These are phyloP conservation scores for Drosophila parabipectinata DNA, from an alignment of 1,140 invertebrate species.

Conservation along the genomic window DNA sequence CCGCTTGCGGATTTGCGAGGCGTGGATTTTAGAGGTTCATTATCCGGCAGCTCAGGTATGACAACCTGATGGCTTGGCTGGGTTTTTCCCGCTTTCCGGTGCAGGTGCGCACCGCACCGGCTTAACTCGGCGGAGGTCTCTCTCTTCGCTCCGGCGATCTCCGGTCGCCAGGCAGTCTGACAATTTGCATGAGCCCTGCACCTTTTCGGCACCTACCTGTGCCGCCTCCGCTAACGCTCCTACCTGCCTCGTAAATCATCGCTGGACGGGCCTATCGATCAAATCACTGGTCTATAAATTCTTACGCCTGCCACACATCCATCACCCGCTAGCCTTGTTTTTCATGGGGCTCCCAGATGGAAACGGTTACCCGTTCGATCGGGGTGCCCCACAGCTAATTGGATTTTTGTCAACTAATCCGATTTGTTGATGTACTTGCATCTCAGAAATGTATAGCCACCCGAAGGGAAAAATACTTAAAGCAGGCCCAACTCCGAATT, in stretches of 20 bases:
- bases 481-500: slow-evolving; percentile 51
- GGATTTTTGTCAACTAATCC: slow-evolving; percentile 80
- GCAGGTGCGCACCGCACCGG: slow-evolving; percentile 53
- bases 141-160: neutral
- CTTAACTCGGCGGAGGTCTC: slow-evolving; percentile 28
- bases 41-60: slow-evolving; percentile 40
- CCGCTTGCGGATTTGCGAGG: slow-evolving; percentile 59
- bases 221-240: neutral
- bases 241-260: slow-evolving; percentile 59
- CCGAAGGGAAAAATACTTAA: slow-evolving; percentile 5
- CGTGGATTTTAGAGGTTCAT: slow-evolving; percentile 80
- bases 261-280: slow-evolving; percentile 58
- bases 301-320: slow-evolving; percentile 78
- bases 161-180: slow-evolving; percentile 66
- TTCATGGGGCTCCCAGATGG: slow-evolving; percentile 38
- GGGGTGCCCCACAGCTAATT: slow-evolving; percentile 62
- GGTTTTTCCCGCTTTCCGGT: slow-evolving; percentile 52
- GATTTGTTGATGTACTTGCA: slow-evolving; percentile 72
- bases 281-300: slow-evolving; percentile 57
- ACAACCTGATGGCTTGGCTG: slow-evolving; percentile 26
- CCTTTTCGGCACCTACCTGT: slow-evolving; percentile 1
- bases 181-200: slow-evolving; percentile 58
- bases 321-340: slow-evolving; percentile 53
- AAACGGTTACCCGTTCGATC: slow-evolving; percentile 29
- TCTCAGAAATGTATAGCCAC: slow-evolving; percentile 36